Conservation (phyloP, 2,113 vertebrate species). For the Alectura lathami region DNA sequence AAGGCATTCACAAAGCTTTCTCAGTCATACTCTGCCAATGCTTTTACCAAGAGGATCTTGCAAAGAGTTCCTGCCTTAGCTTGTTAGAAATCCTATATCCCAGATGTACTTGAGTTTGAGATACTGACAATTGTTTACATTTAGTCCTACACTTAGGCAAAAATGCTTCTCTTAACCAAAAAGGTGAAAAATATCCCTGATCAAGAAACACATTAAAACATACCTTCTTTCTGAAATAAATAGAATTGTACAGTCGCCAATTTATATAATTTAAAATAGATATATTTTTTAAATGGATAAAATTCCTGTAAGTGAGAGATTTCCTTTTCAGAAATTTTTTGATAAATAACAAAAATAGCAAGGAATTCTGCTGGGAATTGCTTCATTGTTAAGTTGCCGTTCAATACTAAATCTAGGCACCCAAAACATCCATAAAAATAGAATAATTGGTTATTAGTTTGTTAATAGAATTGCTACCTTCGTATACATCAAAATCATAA, state of each 20-base stretch:
- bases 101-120: background rate
- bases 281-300: accelerated
- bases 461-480: background rate
- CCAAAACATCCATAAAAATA: background rate
- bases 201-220: background rate
- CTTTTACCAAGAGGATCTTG: background rate
- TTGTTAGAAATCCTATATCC: background rate
- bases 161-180: background rate
- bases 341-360: background rate
- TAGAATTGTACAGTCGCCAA: background rate
- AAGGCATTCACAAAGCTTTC: background rate
- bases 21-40: background rate
- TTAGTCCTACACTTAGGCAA: background rate
- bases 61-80: background rate
- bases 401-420: background rate
- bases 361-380: background rate
- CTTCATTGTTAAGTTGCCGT: background rate
- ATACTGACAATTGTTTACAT: background rate
- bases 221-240: background rate
- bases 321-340: background rate
- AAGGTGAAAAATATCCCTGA: background rate
- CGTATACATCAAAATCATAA: background rate
- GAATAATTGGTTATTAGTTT: background rate
- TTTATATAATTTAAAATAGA: background rate
- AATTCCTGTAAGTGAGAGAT: background rate